phyloP scores from a whole-genome alignment of 2,113 vertebrate genomes.

The Elanoides forficatus region DNA sequence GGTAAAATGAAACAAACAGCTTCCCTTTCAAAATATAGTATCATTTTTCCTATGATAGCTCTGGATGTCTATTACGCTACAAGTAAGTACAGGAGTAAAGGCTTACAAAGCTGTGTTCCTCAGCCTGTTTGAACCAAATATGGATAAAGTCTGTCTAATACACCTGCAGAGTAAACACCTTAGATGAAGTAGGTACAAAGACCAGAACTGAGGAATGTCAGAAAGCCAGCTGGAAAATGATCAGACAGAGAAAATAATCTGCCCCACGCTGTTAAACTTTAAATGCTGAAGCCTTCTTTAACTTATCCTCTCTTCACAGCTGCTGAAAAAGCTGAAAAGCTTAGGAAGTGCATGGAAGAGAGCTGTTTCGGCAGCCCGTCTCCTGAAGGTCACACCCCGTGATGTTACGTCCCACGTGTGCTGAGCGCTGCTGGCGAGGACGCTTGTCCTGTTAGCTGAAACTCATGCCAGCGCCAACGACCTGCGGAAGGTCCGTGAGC shows the following conservation, averaged over 20 bases:
- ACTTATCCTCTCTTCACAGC: not conserved
- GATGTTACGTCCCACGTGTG: not conserved
- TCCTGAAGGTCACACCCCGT: fast-evolving
- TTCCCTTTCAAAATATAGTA: not conserved
- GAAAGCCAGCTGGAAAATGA: not conserved
- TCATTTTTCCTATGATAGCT: not conserved
- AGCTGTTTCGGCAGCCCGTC: not conserved
- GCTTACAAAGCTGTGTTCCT: not conserved
- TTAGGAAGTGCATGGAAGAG: not conserved
- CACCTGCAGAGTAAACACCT: not conserved
- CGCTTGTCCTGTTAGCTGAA: not conserved
- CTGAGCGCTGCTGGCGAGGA: not conserved
- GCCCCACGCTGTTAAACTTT: not conserved
- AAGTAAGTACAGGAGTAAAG: not conserved
- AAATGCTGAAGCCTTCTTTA: not conserved
- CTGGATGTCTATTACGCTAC: not conserved
- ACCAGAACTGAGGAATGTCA: not conserved
- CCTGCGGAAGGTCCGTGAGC: not conserved
- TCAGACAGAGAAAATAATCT: not conserved
- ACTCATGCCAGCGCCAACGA: not conserved
- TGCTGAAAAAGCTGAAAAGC: not conserved
- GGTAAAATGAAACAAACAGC: not conserved
- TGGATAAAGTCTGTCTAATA: not conserved
- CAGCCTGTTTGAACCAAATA: not conserved
- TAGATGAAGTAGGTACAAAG: not conserved